Conservation (phyloP, 2,113 vertebrate genomes). For the Archilochus colubris region DNA sequence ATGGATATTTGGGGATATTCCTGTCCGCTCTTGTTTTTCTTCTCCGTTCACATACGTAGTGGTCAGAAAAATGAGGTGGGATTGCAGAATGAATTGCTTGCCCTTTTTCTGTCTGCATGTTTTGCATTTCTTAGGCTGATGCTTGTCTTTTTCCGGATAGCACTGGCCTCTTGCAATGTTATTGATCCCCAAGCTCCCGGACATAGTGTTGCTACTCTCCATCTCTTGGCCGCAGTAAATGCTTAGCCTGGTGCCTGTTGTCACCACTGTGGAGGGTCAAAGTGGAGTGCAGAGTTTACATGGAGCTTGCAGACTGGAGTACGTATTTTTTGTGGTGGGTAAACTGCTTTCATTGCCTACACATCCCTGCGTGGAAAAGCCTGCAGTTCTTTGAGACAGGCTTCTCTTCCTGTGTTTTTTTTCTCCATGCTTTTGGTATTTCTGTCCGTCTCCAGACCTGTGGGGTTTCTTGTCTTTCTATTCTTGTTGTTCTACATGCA, state of each 20-base stretch:
- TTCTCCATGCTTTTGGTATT: neutral
- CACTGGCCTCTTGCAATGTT: neutral
- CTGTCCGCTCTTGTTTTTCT: neutral
- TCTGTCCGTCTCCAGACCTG: neutral
- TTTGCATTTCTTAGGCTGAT: neutral
- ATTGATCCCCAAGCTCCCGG: neutral
- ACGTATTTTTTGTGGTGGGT: neutral
- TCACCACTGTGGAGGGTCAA: neutral
- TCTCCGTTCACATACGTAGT: neutral
- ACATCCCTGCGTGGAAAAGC: neutral
- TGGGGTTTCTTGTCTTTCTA: neutral
- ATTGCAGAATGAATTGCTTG: neutral
- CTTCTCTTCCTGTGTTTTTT: neutral
- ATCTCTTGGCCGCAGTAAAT: fast-evolving
- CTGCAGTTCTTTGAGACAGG: neutral
- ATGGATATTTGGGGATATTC: neutral
- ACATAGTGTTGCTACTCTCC: neutral
- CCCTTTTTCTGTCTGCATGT: neutral
- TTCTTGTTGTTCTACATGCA: neutral
- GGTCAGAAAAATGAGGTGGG: neutral
- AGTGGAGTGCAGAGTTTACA: neutral
- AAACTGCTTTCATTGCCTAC: neutral
- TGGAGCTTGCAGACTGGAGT: neutral
- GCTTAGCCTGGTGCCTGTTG: neutral
- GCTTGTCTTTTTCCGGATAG: neutral